Evolutionary conservation across 2,888 invertebrate species (phyloP).

Genomic region (Ophraella communa): DNA sequence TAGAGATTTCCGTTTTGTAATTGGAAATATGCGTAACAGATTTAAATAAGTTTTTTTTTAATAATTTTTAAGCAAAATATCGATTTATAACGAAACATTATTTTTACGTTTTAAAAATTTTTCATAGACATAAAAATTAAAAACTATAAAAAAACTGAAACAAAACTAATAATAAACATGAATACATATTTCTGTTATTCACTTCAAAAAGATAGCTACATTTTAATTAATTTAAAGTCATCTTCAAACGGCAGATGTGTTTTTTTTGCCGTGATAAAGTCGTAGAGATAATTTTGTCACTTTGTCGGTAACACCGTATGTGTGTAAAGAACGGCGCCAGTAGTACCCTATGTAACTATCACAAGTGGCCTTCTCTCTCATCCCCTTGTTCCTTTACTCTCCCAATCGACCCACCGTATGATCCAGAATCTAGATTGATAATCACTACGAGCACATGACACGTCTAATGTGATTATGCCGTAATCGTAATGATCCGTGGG

Average conservation of each 20-base stretch:
- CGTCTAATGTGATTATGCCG: constrained; percentile 52
- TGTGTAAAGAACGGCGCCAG: background rate
- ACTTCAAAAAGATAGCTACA: no score
- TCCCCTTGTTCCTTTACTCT: background rate
- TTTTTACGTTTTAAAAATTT: no score
- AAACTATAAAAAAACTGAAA: no score
- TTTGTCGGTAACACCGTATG: constrained; percentile 2
- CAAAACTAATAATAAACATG: no score
- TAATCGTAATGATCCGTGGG: constrained; percentile 9
- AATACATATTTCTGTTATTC: no score
- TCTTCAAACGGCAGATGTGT: background rate
- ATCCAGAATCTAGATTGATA: constrained; percentile 26
- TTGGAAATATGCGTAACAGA: no score
- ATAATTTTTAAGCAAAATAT: no score
- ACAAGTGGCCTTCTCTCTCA: constrained; percentile 6
- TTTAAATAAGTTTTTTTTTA: no score
- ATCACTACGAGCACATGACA: constrained; percentile 50
- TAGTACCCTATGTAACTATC: background rate
- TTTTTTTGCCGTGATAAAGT: background rate
- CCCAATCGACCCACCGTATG: background rate
- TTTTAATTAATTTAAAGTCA: no score
- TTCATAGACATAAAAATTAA: no score
- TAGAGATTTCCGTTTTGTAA: no score
- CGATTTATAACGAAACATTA: no score
- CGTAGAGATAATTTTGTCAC: background rate